Base-by-base conservation (phyloP, 2,888 invertebrate species). In the Andricus curvator region DNA sequence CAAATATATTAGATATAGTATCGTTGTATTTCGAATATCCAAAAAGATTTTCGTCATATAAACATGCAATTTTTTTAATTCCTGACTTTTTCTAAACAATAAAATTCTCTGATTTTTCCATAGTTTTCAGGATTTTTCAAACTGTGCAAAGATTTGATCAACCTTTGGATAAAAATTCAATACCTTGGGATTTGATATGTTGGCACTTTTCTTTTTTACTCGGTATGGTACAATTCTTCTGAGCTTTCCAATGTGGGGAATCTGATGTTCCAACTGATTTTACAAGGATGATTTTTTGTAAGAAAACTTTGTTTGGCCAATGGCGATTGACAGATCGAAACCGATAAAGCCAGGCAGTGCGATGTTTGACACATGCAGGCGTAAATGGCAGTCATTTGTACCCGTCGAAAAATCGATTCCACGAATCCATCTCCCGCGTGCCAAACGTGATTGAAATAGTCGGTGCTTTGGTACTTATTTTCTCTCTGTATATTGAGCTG, bases 321-420 rank as follows among this genome's bases (percentile, higher is more conserved):
- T 25, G 44, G 25, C 25, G 17, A 22, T 22, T 48, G 48, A 48
- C 44, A 44, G 15, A 68, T 68, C 44, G 68, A 25, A 44, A 68
- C 48, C 68, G 68, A 68, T 68, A 25, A 44, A 68, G 44, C 17
- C 41, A n/a, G 13, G 11, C 22, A 41, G 11, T 4, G 22, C 48
- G 48, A 68, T 68, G 44, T 68, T 68, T 68, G 68, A 68, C 68
- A 48, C 25, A 68, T 68, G 44, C 48, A 68, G 68, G 25, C 48
- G 37, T 25, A 68, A 68, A 68, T 48, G 68, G 41, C 44, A 25
- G 48, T 68, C 25, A 68, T 68, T 68, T 68, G 44, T 68, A 44
- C 13, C 25, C 5, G 13, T 68, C 44, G 44, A 68, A 48, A 68
- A 48, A 68, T 44, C 68, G 68, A 68, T 68, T 25, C 44, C 1